A percentile compares a stretch with the other conserved stretches of the same genome.
Evolutionary conservation across 2,888 invertebrate species (phyloP).

Genomic region (Tetragnatha montana): DNA sequence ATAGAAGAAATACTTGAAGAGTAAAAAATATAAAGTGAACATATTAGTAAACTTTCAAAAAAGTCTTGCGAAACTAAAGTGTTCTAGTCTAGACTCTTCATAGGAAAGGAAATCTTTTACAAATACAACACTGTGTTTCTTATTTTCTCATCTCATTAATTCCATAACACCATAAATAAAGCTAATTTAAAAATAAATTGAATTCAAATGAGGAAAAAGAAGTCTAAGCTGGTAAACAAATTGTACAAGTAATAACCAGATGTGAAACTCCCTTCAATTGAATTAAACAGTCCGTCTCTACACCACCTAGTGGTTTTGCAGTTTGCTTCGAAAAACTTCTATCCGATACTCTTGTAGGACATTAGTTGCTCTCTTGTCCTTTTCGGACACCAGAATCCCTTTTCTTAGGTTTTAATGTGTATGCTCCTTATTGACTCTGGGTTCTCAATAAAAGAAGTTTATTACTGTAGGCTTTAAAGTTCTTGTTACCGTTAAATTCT

Average conservation of each 20-base stretch:
- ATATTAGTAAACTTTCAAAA: too few relatives aligned
- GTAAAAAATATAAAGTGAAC: too few relatives aligned
- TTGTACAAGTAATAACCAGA: background rate
- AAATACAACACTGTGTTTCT: too few relatives aligned
- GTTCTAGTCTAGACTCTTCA: too few relatives aligned
- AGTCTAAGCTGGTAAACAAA: background rate
- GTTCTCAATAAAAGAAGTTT: slow-evolving; percentile 28
- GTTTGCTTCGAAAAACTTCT: background rate
- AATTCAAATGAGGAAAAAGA: too few relatives aligned
- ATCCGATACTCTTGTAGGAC: background rate
- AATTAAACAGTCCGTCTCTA: background rate
- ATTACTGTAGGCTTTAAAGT: slow-evolving; percentile 10
- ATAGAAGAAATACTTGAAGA: too few relatives aligned
- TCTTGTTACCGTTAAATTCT: background rate
- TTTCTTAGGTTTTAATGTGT: background rate
- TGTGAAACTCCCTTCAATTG: background rate
- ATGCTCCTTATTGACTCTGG: slow-evolving; percentile 12
- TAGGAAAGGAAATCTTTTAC: too few relatives aligned
- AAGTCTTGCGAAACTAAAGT: too few relatives aligned
- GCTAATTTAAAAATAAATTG: too few relatives aligned
- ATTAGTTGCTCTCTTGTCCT: background rate
- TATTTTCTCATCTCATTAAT: too few relatives aligned
- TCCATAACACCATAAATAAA: too few relatives aligned
- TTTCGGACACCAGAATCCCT: background rate
- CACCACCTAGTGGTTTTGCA: background rate